Evolutionary conservation across 1,140 invertebrate species (phyloP), one percentile per base, ranked within the genome.

Genomic region (Matsumurasca onukii): DNA sequence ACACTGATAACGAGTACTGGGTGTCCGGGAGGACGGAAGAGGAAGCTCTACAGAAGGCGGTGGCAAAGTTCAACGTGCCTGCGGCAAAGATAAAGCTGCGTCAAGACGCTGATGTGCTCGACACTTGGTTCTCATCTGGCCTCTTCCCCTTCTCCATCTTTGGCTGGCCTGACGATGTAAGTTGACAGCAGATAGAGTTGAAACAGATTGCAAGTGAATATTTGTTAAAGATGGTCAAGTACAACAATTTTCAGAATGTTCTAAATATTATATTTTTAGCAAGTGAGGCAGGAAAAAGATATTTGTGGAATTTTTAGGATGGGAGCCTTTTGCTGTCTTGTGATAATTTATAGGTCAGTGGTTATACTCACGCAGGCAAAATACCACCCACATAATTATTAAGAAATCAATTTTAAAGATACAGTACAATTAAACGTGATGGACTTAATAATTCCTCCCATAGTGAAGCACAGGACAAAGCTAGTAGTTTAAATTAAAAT

Each of bases 91-190:
- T 99, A 69, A 82, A 77, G 24, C 81, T 95, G 1, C 78, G 82
- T 55, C 90, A 93, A 81, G 98, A 99, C 82, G 89, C 93, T 48
- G 98, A 99, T 86, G 98, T 99, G 0, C 80, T 99, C 59, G 98
- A 99, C 77, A 99, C 98, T 0, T 99, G 98, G 98, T 99, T 99
- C 80, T 98, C 97, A 17, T 98, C 98, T 0, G 96, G 88, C 1
- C 82, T 99, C 0, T 99, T 99, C 80, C 96, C 98, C 1, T 98
- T 99, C 79, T 94, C 96, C 0, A 88, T 98, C 34, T 95, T 99
- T 77, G 98, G 97, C 12, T 99, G 98, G 98, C 98, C 98, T 0
- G 91, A 99, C 68, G 76, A 95, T 74, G 83, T 84, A 76, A 52
- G 64, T 70, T 24, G 17, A 34, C 13, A 39, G n/a, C n/a, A n/a